These are phyloP conservation scores for Todiramphus chloris DNA, from an alignment of 2,113 vertebrate species.

Conservation along the genomic window DNA sequence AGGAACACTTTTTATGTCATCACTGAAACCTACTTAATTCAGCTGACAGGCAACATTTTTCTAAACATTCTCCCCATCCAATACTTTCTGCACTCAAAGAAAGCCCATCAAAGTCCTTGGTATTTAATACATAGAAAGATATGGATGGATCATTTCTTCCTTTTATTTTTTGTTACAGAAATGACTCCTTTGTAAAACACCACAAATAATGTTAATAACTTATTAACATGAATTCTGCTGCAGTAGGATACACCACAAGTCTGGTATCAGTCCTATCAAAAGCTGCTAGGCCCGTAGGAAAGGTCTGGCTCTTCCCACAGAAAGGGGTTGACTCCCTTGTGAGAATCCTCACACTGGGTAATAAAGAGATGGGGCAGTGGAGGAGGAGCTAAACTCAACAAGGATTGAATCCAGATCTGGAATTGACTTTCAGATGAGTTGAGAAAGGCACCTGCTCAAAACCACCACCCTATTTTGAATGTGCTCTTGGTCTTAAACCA, in stretches of 20 bases:
- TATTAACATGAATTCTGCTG: not conserved
- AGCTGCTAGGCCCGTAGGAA: not conserved
- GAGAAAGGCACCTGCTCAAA: not conserved
- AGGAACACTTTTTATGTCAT: not conserved
- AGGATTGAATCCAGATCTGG: not conserved
- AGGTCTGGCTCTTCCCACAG: not conserved
- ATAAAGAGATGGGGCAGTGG: not conserved
- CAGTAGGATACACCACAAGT: not conserved
- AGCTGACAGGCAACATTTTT: not conserved
- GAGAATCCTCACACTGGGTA: not conserved
- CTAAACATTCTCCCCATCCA: not conserved
- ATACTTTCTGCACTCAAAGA: not conserved
- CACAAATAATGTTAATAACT: not conserved
- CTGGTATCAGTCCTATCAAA: not conserved
- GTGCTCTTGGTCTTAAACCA: not conserved
- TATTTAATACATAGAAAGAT: not conserved
- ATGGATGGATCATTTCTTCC: not conserved
- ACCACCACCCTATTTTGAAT: not conserved
- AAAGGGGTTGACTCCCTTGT: not conserved
- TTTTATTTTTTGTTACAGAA: not conserved
- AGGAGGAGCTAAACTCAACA: not conserved
- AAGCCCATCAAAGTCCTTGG: not conserved
- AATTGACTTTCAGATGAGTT: not conserved
- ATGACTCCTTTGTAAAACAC: not conserved
- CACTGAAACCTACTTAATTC: not conserved